Evolutionary conservation across 2,113 vertebrate genomes (phyloP).

Genomic region (Podarcis muralis): DNA sequence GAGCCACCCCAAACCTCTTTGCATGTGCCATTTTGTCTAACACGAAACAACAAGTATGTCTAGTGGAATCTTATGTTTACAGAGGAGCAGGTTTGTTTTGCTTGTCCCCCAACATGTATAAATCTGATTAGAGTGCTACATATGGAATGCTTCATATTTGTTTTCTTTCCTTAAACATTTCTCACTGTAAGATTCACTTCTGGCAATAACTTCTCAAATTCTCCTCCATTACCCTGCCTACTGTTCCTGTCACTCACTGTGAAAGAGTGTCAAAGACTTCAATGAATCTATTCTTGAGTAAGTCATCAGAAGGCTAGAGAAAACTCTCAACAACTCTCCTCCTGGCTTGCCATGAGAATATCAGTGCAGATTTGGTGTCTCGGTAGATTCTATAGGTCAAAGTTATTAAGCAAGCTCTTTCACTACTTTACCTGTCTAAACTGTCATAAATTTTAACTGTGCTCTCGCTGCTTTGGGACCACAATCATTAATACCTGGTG

Average conservation of each 20-base stretch:
- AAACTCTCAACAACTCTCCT: not conserved
- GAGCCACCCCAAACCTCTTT: not conserved
- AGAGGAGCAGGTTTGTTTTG: not conserved
- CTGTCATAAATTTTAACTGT: conserved; percentile 27
- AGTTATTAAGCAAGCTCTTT: conserved; percentile 24
- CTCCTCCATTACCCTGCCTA: not conserved
- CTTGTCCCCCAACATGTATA: not conserved
- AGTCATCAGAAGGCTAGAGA: not conserved
- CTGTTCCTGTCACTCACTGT: conserved; percentile 10
- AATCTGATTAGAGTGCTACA: not conserved
- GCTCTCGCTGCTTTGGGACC: not conserved
- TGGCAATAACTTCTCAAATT: not conserved
- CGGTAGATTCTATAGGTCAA: conserved; percentile 27
- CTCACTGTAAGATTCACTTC: not conserved
- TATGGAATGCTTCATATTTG: not conserved
- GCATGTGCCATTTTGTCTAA: not conserved
- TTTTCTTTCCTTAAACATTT: not conserved
- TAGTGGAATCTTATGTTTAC: not conserved
- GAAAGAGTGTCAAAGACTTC: conserved; percentile 17
- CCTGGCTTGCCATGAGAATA: conserved; percentile 9
- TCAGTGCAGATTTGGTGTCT: not conserved
- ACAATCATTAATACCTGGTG: conserved; percentile 8
- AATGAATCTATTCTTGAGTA: conserved; percentile 8
- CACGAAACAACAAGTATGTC: not conserved
- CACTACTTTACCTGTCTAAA: conserved; percentile 31